phyloP scores from a whole-genome alignment of 2,888 invertebrate species.

The Elaeidobius kamerunicus region DNA sequence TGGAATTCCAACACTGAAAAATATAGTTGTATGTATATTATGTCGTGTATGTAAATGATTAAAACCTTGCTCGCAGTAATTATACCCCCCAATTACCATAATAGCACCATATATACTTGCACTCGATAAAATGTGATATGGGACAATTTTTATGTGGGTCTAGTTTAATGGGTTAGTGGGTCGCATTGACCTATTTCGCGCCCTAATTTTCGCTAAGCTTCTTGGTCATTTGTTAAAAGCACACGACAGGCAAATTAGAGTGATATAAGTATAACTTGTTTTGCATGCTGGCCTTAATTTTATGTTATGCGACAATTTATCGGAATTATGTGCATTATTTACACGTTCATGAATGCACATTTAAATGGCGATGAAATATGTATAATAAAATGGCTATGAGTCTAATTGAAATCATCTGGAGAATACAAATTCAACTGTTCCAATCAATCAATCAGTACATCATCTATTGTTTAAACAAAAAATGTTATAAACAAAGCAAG shows the following conservation, averaged over 20 bases:
- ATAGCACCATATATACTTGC: conserved; percentile 7
- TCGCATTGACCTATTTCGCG: conserved; percentile 43
- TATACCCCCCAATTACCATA: conserved; percentile 5
- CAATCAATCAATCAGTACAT: too few species aligned
- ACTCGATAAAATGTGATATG: conserved; percentile 13
- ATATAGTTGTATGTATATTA: too few species aligned
- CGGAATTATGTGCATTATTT: not conserved
- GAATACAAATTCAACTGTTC: too few species aligned
- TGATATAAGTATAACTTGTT: conserved; percentile 30
- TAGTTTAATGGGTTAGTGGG: conserved; percentile 44
- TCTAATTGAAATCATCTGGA: too few species aligned
- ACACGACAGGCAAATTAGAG: conserved; percentile 32
- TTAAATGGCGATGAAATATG: too few species aligned
- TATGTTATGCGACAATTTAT: conserved; percentile 5
- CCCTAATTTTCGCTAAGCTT: conserved; percentile 33
- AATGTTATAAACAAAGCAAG: too few species aligned
- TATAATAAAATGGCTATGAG: too few species aligned
- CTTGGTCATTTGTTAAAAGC: conserved; percentile 2
- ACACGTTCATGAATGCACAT: not conserved
- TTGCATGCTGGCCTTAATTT: conserved; percentile 19
- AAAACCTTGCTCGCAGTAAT: conserved; percentile 11
- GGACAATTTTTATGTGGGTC: conserved; percentile 37
- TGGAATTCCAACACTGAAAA: too few species aligned
- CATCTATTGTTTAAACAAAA: too few species aligned
- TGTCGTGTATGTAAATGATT: not conserved